Evolutionary conservation across 2,888 invertebrate species (phyloP), one percentile per base, ranked within the genome.

Genomic region (Leptopilina drosophilae): DNA sequence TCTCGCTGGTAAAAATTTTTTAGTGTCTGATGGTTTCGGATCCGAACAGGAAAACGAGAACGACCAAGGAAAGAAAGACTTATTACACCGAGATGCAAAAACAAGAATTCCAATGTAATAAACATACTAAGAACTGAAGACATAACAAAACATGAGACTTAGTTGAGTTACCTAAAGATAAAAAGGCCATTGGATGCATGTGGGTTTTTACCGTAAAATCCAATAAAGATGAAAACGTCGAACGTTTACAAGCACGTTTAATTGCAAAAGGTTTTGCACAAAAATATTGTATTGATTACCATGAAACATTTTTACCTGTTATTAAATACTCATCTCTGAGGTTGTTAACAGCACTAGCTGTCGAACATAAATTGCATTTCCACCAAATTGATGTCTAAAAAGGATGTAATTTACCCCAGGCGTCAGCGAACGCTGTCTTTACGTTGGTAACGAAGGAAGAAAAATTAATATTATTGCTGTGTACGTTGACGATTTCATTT

Each of bases 201-300:
- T n/a, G n/a, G n/a, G n/a, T n/a, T n/a, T n/a, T n/a, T n/a, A n/a
- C n/a, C n/a, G n/a, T n/a, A n/a, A n/a, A n/a, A n/a, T n/a, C n/a
- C n/a, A n/a, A n/a, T n/a, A n/a, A n/a, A n/a, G n/a, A 65, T 7
- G 65, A 26, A 65, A 6, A 65, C 14, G 65, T 65, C 7, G 26
- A 65, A 42, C 65, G 65, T 40, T 7, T 65, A 1, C 14, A 7
- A 6, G 14, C 15, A 4, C 65, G 65, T 14, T 65, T 65, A 65
- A 26, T 65, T 20, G 65, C 65, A 26, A 65, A 65, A 65, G 65
- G 65, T 26, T 65, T 7, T 65, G 65, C 65, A 2, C 65, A 65
- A 15, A 65, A 65, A 65, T 65, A 65, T 20, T 26, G 65, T 5
- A 40, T 42, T 5, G 40, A 65, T 20, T 65, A 65, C 11, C 40